phyloP scores from a whole-genome alignment of 2,113 vertebrate species.

The Leuciscus idus region DNA sequence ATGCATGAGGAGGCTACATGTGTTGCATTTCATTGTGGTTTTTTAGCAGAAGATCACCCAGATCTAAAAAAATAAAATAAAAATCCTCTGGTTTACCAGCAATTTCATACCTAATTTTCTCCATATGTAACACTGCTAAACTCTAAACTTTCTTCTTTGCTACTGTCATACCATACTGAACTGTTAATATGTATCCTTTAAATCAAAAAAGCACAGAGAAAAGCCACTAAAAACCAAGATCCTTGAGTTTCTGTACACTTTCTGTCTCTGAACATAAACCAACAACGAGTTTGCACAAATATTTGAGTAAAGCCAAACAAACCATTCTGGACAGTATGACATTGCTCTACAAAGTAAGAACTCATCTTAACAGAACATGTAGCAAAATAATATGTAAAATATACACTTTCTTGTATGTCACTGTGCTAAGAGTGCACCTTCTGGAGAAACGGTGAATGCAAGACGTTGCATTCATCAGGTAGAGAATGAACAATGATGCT shows the following conservation, averaged over 20 bases:
- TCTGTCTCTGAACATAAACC: not conserved
- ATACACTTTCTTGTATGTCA: not conserved
- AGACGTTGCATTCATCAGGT: conserved; percentile 1
- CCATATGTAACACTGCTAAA: not conserved
- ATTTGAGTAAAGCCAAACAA: not conserved
- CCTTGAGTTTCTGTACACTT: not conserved
- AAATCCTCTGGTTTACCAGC: not conserved
- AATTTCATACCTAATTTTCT: not conserved
- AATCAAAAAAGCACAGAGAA: not conserved
- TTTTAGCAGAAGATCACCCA: not conserved
- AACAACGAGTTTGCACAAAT: not conserved
- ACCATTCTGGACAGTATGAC: not conserved
- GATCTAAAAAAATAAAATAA: not conserved
- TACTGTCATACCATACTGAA: not conserved
- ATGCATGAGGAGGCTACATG: not conserved
- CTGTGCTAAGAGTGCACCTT: not conserved
- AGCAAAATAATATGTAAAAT: not conserved
- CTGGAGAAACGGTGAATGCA: not conserved
- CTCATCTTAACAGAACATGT: not conserved
- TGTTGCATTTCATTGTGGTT: not conserved
- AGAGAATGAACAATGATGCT: not conserved
- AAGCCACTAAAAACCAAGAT: not conserved
- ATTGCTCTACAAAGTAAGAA: not conserved
- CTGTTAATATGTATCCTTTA: not conserved
- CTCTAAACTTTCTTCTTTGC: not conserved